Conservation (phyloP, 2,888 invertebrate species). For the Lasioglossum oenotherae region DNA sequence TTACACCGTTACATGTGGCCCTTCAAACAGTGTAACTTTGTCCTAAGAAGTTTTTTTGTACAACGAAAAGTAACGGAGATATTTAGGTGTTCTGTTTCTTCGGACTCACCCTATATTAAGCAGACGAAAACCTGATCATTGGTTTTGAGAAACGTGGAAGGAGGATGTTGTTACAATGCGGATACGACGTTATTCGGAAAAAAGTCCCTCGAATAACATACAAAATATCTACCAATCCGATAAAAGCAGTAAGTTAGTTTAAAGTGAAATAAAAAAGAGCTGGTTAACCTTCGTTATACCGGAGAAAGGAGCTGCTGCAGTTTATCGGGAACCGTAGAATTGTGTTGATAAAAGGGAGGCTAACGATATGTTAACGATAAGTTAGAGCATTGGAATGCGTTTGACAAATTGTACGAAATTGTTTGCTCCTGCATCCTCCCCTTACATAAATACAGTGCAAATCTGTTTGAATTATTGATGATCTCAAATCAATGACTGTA, state of each 20-base stretch:
- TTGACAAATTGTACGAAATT: background rate
- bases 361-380: slow-evolving; percentile 14
- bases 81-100: no score
- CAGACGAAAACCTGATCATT: background rate
- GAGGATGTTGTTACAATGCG: background rate
- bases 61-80: no score
- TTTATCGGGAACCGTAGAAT: slow-evolving; percentile 36
- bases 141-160: background rate
- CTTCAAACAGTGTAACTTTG: no score
- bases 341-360: slow-evolving; percentile 33
- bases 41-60: no score
- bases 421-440: background rate
- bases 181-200: background rate
- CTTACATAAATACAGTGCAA: background rate
- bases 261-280: slow-evolving; percentile 31
- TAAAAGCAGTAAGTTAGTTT: slow-evolving; percentile 19
- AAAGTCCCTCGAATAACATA: background rate
- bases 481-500: background rate
- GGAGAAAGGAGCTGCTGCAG: slow-evolving; percentile 39
- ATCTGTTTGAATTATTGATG: background rate
- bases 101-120: no score
- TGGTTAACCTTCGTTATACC: slow-evolving; percentile 48
- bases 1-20: no score
- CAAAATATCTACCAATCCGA: slow-evolving; percentile 27
- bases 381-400: background rate